Conservation (phyloP, 2,888 invertebrate genomes). For the Cephus sareptanus region DNA sequence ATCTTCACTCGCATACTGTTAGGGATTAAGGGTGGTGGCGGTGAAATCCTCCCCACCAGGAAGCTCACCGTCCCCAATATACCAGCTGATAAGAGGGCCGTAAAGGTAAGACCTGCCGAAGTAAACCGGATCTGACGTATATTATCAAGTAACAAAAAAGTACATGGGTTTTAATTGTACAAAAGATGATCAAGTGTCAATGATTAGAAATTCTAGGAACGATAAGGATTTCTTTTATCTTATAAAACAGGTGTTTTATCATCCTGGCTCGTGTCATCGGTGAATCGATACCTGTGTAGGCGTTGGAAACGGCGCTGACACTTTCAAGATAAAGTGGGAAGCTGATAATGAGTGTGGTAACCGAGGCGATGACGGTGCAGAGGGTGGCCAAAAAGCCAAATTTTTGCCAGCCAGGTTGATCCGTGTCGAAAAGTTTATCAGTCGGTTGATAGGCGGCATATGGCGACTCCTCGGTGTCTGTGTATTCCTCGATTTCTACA, state of each 20-base stretch:
- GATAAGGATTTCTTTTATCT: neutral
- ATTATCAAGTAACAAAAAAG: neutral
- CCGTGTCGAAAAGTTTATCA: conserved; percentile 59
- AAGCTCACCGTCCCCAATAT: conserved; percentile 47
- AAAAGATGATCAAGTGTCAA: neutral
- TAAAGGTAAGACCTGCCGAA: conserved; percentile 52
- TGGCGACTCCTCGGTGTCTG: conserved; percentile 58
- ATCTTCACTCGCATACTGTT: conserved; percentile 61
- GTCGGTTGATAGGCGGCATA: conserved; percentile 52
- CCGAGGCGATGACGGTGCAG: conserved; percentile 64
- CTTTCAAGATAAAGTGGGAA: conserved; percentile 69
- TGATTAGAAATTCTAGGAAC: neutral
- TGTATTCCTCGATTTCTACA: conserved; percentile 59
- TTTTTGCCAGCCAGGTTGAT: conserved; percentile 60
- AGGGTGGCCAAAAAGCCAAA: conserved; percentile 67
- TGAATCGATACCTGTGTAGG: conserved; percentile 53
- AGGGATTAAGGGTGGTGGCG: conserved; percentile 52
- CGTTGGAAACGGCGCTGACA: conserved; percentile 57
- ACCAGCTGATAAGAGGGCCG: conserved; percentile 47
- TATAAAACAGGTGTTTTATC: neutral
- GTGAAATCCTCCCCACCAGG: conserved; percentile 46
- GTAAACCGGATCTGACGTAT: neutral
- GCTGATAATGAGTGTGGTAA: conserved; percentile 67
- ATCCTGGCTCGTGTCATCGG: too few species aligned
- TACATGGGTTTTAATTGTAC: neutral